phyloP scores from a whole-genome alignment of 2,113 vertebrate species.

The Falco punctatus region DNA sequence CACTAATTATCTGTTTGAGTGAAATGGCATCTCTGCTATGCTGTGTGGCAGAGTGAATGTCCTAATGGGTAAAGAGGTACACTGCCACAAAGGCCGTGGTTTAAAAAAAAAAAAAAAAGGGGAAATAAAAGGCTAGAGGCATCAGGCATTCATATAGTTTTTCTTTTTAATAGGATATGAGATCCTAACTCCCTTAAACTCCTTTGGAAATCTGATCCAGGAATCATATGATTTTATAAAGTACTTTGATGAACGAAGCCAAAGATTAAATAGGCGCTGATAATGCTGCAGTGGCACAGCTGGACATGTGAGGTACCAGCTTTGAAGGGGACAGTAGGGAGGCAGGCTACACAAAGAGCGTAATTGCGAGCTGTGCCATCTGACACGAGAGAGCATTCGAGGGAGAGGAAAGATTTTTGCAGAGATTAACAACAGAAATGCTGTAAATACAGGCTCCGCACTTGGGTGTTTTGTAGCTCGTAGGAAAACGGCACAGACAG shows the following conservation, averaged over 20 bases:
- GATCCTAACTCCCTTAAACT: background rate
- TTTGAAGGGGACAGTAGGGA: background rate
- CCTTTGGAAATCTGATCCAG: background rate
- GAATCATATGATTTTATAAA: background rate
- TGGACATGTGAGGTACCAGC: accelerated
- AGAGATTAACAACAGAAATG: background rate
- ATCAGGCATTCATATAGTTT: background rate
- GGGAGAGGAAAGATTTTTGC: background rate
- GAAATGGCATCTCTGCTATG: background rate
- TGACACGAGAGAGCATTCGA: background rate
- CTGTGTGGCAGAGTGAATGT: background rate
- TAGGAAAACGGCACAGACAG: background rate
- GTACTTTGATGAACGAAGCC: background rate
- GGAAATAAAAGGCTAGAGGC: background rate
- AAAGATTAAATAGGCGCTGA: background rate
- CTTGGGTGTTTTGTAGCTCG: accelerated
- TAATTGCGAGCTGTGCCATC: accelerated
- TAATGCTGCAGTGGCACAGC: background rate
- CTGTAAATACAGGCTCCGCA: background rate
- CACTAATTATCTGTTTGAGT: background rate
- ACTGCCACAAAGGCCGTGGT: background rate
- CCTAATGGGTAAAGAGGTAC: background rate
- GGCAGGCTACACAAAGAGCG: accelerated
- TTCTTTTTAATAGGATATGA: background rate
- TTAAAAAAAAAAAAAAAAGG: background rate